Conservation (phyloP, 2,888 invertebrate species). For the Empis stercorea region DNA sequence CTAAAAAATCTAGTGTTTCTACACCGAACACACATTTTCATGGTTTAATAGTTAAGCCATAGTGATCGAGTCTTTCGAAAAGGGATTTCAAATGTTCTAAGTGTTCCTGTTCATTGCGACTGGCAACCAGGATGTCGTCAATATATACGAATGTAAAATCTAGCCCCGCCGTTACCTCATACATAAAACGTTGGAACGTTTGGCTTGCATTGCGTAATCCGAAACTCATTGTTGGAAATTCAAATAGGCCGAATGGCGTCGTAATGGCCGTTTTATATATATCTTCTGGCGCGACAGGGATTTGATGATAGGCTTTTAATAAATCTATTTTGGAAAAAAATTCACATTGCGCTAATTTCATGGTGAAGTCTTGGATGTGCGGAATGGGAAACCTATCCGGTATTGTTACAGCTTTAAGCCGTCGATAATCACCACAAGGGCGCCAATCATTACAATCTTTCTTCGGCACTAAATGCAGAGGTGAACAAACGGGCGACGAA, state of each 20-base stretch:
- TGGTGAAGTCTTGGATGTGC: background rate
- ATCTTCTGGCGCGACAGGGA: slow-evolving; percentile 20
- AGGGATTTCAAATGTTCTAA: no score
- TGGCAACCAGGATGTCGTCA: no score
- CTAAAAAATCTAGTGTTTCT: background rate
- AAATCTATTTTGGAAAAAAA: slow-evolving; percentile 18
- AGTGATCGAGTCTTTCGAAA: no score
- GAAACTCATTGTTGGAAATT: slow-evolving; percentile 20
- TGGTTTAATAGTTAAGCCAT: slow-evolving; percentile 17
- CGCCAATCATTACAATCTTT: background rate
- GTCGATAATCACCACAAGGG: background rate
- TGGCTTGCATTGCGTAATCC: no score
- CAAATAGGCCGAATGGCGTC: slow-evolving; percentile 28
- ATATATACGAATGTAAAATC: no score
- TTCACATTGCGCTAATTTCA: background rate
- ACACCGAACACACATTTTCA: background rate
- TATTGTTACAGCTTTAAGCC: background rate
- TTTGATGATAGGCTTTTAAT: slow-evolving; percentile 22
- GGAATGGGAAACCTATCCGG: no score
- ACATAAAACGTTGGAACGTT: no score
- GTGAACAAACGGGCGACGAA: no score
- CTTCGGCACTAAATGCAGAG: no score
- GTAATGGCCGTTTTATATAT: slow-evolving; percentile 27
- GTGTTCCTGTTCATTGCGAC: no score
- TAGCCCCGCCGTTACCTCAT: no score